Evolutionary conservation across 2,888 invertebrate species (phyloP), one percentile per base, ranked within the genome.

Genomic region (Nineta flava): DNA sequence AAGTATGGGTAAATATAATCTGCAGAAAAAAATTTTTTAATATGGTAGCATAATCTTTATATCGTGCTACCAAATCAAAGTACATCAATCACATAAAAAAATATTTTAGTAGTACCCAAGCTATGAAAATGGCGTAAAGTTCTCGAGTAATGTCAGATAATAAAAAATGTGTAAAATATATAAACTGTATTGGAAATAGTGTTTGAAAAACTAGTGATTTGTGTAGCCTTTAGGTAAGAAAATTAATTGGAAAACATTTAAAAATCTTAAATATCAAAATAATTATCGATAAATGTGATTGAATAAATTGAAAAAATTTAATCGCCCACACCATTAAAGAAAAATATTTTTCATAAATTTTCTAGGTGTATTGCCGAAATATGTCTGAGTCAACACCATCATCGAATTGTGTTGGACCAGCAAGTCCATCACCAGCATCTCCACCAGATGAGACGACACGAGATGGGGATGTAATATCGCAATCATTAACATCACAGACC

Each of bases 361-460:
- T 13, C 38, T 38, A 38, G 15, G 26, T 26, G 26, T 7, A 7
- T 26, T 26, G 7, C 19, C 19, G 26, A 26, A 26, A n/a, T 13
- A 47, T 47, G 47, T 32, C 47, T 19, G 47, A 47, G 15, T 44
- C 35, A 21, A 21, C 44, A n/a, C 44, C 45, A 19, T 44, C 34
- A 15, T 34, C 19, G 12, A 45, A 19, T 34, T 40, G 49, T 32
- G 49, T 34, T n/a, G 49, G 49, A 13, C 49, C 49, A 10, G 19
- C 31, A 19, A 49, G 49, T 44, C 49, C 49, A 10, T 49, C 49
- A 15, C 49, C 49, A 12, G 38, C 45, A 16, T 49, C 44, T 13
- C 48, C 48, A 13, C 13, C 38, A 38, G 38, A 38, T 13, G n/a
- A 16, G 26, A 10, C 19, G 26, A 42, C 10, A 10, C 42, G 10